phyloP scores from a whole-genome alignment of 1,140 invertebrate species.

The Caenorhabditis inopinata region DNA sequence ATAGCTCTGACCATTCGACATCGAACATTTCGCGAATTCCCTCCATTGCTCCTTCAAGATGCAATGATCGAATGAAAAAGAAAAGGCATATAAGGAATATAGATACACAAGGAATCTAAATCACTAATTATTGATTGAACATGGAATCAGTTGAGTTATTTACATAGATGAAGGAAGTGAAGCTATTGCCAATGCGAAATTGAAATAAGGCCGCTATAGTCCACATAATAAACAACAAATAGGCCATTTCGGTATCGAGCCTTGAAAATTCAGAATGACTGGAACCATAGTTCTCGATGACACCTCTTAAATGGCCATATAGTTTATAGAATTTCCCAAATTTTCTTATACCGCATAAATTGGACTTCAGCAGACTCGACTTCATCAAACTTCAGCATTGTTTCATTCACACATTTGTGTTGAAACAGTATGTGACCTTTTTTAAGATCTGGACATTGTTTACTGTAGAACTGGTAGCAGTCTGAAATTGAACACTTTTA shows the following conservation, averaged over 20 bases:
- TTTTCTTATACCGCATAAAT: neutral
- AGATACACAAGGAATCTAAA: neutral
- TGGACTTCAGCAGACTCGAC: neutral
- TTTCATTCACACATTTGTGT: neutral
- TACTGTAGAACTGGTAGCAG: neutral
- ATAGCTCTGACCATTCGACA: neutral
- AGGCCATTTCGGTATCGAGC: neutral
- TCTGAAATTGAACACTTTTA: neutral
- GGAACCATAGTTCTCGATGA: too few relatives aligned
- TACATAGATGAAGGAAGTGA: neutral
- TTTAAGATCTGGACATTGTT: neutral
- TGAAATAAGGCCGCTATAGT: neutral
- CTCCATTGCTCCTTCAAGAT: neutral
- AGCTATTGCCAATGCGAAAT: neutral
- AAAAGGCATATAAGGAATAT: neutral
- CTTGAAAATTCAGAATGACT: neutral
- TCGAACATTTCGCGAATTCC: neutral
- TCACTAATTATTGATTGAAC: too few relatives aligned
- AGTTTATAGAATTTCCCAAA: too few relatives aligned
- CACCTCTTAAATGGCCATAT: too few relatives aligned
- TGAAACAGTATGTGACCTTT: neutral
- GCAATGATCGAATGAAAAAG: neutral
- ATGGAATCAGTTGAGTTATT: neutral
- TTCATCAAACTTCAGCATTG: neutral
- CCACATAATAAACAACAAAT: neutral